Evolutionary conservation across 2,113 vertebrate genomes (phyloP).

Genomic region (Dendropsophus ebraccatus): DNA sequence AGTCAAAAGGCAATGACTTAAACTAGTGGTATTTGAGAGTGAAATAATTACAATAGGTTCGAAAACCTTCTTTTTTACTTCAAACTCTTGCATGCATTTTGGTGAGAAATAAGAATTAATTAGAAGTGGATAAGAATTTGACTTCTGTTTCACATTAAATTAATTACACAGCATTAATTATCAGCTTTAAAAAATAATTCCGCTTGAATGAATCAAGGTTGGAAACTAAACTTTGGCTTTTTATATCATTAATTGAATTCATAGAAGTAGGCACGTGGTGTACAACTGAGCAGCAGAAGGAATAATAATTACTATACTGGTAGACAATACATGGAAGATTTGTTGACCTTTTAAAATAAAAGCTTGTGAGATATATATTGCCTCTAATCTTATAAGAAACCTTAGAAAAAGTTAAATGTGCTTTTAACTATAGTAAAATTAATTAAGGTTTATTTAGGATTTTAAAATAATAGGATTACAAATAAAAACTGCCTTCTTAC

Average conservation of each 20-base stretch:
- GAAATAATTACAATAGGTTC: conserved; percentile 29
- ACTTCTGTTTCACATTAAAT: conserved; percentile 43
- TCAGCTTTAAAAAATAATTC: conserved; percentile 32
- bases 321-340: neutral
- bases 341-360: conserved; percentile 7
- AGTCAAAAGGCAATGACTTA: conserved; percentile 41
- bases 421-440: neutral
- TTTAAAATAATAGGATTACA: too few relatives aligned
- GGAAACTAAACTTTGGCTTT: conserved; percentile 10
- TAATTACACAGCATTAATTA: conserved; percentile 36
- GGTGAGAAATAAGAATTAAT: conserved; percentile 18
- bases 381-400: neutral
- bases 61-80: neutral
- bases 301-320: neutral
- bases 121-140: neutral
- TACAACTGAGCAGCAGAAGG: neutral
- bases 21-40: conserved; percentile 20
- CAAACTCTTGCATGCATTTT: conserved; percentile 29
- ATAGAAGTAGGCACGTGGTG: neutral
- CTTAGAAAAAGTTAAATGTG: neutral
- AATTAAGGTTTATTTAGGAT: too few relatives aligned
- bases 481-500: too few relatives aligned
- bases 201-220: conserved; percentile 32
- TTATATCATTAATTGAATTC: neutral
- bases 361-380: neutral